A percentile compares a stretch with the other conserved stretches of the same genome.
Conservation (phyloP, 2,113 vertebrate species). For the Pogona vitticeps region DNA sequence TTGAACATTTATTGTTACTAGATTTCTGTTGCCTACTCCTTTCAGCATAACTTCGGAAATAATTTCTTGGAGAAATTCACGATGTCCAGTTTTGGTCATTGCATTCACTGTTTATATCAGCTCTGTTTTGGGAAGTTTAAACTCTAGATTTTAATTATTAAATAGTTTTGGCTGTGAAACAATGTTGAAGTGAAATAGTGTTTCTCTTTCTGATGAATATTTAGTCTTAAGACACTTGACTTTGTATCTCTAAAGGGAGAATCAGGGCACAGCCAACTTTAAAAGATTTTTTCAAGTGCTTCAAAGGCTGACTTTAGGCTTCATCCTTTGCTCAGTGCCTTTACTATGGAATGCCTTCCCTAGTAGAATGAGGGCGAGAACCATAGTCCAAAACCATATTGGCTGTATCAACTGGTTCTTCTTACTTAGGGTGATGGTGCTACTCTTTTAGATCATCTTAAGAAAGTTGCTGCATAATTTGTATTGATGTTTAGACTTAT, state of each 20-base stretch:
- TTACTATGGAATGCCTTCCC: background rate
- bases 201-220: background rate
- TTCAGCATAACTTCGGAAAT: background rate
- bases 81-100: background rate
- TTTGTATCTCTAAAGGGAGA: background rate
- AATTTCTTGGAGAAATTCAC: background rate
- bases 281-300: background rate
- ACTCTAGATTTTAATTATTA: background rate
- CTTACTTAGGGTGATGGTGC: too few species aligned
- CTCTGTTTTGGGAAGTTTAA: background rate
- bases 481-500: background rate
- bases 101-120: background rate
- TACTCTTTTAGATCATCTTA: background rate
- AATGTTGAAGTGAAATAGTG: background rate
- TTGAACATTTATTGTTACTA: background rate
- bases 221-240: slow-evolving; percentile 4
- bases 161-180: background rate
- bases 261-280: background rate
- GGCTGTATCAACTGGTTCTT: background rate
- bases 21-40: background rate
- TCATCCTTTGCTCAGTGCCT: background rate
- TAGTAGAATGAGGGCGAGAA: background rate
- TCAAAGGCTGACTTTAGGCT: background rate
- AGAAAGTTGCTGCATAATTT: background rate
- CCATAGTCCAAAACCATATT: background rate